Percentiles rank a stretch among this genome's conserved stretches.
phyloP scores from a whole-genome alignment of 2,888 invertebrate genomes.

The Tenthredo distinguenda region DNA sequence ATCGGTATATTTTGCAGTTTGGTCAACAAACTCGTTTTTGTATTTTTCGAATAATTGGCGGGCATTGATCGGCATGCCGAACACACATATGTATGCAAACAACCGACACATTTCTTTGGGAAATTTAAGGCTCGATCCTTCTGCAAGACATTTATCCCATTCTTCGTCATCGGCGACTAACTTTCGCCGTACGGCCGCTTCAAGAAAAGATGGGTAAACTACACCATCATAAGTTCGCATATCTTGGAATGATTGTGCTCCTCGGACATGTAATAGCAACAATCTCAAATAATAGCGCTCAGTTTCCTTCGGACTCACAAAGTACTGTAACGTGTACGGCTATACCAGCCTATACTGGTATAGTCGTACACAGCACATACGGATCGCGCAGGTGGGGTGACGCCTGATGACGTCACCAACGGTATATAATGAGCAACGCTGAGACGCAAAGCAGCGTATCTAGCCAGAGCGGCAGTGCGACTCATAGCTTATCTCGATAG shows the following conservation, averaged over 20 bases:
- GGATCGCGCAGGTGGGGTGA: too few species aligned
- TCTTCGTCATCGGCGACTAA: background rate
- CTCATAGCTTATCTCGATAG: too few species aligned
- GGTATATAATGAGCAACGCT: too few species aligned
- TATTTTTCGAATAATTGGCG: constrained; percentile 31
- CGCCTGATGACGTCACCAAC: too few species aligned
- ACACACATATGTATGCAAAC: constrained; percentile 40
- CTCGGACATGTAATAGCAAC: constrained; percentile 53
- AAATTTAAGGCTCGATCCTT: background rate
- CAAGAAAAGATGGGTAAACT: constrained; percentile 21
- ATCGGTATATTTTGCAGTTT: background rate
- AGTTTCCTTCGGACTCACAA: constrained; percentile 46
- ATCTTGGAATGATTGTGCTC: constrained; percentile 42
- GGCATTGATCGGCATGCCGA: constrained; percentile 12
- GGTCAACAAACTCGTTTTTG: constrained; percentile 70
- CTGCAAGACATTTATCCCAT: constrained; percentile 11
- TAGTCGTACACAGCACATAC: too few species aligned
- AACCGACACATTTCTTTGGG: constrained; percentile 6
- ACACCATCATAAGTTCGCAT: constrained; percentile 42
- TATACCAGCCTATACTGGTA: too few species aligned
- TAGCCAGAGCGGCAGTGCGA: too few species aligned
- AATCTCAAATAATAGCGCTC: constrained; percentile 53
- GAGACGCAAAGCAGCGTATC: too few species aligned
- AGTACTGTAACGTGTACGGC: too few species aligned
- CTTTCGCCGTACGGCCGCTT: too few species aligned